phyloP scores from a whole-genome alignment of 2,888 invertebrate genomes.

The Callosobruchus maculatus region DNA sequence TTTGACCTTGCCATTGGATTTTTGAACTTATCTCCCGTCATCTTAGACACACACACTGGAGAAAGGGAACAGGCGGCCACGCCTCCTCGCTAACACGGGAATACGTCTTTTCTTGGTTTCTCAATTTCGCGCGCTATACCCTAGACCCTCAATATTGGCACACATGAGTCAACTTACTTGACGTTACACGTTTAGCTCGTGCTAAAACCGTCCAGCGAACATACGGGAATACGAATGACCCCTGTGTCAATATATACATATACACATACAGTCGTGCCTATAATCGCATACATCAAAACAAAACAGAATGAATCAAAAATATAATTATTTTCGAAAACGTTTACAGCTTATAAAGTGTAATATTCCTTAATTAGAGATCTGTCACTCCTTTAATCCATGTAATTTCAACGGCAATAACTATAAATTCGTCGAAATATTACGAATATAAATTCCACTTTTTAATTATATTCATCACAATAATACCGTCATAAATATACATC shows the following conservation, averaged over 20 bases:
- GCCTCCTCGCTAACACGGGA: too few relatives aligned
- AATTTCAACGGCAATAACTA: slow-evolving; percentile 26
- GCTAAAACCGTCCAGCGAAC: not conserved
- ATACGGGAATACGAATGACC: not conserved
- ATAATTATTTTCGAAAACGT: not conserved
- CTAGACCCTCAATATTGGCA: too few relatives aligned
- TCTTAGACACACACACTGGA: too few relatives aligned
- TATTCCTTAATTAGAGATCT: slow-evolving; percentile 22
- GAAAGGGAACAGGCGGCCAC: too few relatives aligned
- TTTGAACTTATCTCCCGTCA: too few relatives aligned
- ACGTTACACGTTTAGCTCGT: not conserved
- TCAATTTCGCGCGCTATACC: too few relatives aligned
- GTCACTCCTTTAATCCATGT: slow-evolving; percentile 20
- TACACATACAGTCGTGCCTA: not conserved
- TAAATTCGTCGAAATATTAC: slow-evolving; percentile 28
- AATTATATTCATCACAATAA: slow-evolving; percentile 41
- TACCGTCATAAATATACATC: slow-evolving; percentile 40
- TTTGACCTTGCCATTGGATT: too few relatives aligned
- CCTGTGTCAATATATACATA: not conserved
- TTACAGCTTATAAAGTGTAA: slow-evolving; percentile 14
- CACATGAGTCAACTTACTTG: too few relatives aligned
- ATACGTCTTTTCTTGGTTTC: too few relatives aligned
- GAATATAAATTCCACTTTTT: slow-evolving; percentile 30
- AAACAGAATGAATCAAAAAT: not conserved
- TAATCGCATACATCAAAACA: not conserved